phyloP scores from a whole-genome alignment of 2,888 invertebrate genomes.

The Azorinus chamasolen region DNA sequence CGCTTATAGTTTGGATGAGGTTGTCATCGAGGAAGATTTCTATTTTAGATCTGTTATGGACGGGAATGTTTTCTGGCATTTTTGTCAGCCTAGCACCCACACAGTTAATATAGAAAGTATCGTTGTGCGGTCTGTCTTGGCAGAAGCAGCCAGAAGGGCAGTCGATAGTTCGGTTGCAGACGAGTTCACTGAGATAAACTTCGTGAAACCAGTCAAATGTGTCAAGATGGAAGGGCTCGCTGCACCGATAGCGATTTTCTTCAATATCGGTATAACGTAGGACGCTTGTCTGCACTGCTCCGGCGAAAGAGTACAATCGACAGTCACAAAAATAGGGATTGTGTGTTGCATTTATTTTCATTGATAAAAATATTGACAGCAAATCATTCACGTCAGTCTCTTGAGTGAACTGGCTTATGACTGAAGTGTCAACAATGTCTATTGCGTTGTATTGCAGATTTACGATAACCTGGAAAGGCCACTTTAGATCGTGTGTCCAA shows the following conservation, averaged over 20 bases:
- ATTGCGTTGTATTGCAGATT: slow-evolving; percentile 56
- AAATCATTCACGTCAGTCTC: background rate
- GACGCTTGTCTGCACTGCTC: slow-evolving; percentile 42
- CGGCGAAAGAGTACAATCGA: slow-evolving; percentile 33
- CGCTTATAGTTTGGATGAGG: slow-evolving; percentile 31
- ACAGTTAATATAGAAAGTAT: slow-evolving; percentile 59
- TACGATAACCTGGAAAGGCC: slow-evolving; percentile 54
- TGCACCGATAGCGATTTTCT: slow-evolving; percentile 53
- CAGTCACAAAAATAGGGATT: slow-evolving; percentile 68
- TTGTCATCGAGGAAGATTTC: slow-evolving; percentile 60
- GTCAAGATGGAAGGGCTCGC: slow-evolving; percentile 21
- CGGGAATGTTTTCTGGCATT: slow-evolving; percentile 54
- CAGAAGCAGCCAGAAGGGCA: slow-evolving; percentile 64
- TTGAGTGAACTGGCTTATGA: slow-evolving; percentile 24
- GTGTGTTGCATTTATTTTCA: slow-evolving; percentile 49
- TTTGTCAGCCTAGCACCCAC: slow-evolving; percentile 35
- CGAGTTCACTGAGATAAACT: slow-evolving; percentile 37
- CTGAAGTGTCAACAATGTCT: background rate
- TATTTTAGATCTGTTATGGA: slow-evolving; percentile 20
- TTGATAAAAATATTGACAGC: slow-evolving; percentile 15
- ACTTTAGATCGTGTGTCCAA: slow-evolving; percentile 59
- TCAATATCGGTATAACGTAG: slow-evolving; percentile 57
- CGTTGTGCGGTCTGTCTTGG: slow-evolving; percentile 62
- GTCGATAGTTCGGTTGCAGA: slow-evolving; percentile 52
- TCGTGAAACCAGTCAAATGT: slow-evolving; percentile 66